A percentile compares a stretch with the other conserved stretches of the same genome.
These are phyloP conservation scores for Gandaritis pyraliata DNA, from an alignment of 2,888 invertebrate species.

Conservation along the genomic window DNA sequence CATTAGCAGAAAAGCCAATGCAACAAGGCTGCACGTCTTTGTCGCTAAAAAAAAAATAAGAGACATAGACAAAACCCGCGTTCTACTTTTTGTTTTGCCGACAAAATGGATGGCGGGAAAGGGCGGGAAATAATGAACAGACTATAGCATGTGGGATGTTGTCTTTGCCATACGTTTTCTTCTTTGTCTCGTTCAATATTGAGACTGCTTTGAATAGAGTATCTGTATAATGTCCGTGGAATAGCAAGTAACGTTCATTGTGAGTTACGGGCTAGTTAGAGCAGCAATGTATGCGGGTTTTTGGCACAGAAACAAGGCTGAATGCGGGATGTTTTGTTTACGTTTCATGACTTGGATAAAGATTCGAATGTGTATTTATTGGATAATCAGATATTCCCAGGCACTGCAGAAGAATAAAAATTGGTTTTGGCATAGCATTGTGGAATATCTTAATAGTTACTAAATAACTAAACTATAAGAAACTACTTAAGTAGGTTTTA, in stretches of 20 bases:
- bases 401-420: too few relatives aligned
- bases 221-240: slow-evolving; percentile 30
- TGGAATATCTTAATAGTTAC: too few relatives aligned
- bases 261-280: slow-evolving; percentile 28
- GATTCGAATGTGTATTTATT: slow-evolving; percentile 1
- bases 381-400: not conserved
- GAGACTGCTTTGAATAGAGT: slow-evolving; percentile 40
- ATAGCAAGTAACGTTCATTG: slow-evolving; percentile 33
- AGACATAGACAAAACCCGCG: slow-evolving; percentile 61
- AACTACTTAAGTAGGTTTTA: too few relatives aligned
- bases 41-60: slow-evolving; percentile 43
- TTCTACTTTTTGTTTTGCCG: slow-evolving; percentile 62
- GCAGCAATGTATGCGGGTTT: slow-evolving; percentile 25
- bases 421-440: too few relatives aligned
- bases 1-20: slow-evolving; percentile 44
- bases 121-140: slow-evolving; percentile 74
- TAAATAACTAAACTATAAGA: too few relatives aligned
- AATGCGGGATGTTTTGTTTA: slow-evolving; percentile 16
- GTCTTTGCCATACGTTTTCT: slow-evolving; percentile 42
- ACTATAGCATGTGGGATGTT: slow-evolving; percentile 39
- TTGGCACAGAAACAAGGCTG: slow-evolving; percentile 18
- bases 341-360: slow-evolving; percentile 4
- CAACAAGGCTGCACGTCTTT: slow-evolving; percentile 36
- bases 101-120: slow-evolving; percentile 63
- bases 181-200: slow-evolving; percentile 44